Evolutionary conservation across 2,113 vertebrate genomes (phyloP).

Genomic region (Pungitius pungitius): DNA sequence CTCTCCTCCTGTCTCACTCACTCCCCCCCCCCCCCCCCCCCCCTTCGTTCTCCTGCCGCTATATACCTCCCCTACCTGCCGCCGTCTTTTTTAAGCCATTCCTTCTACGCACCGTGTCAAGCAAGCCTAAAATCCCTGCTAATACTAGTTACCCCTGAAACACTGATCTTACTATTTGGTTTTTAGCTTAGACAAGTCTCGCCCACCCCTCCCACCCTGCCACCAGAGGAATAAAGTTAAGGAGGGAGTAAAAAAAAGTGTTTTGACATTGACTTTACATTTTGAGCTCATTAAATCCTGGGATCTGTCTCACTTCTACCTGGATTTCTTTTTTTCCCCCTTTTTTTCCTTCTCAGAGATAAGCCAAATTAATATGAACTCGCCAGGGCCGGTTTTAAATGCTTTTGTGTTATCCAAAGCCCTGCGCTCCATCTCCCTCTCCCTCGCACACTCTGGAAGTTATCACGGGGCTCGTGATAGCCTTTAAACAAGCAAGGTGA

Average conservation of each 20-base stretch:
- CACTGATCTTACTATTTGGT: constrained; percentile 80
- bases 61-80: constrained; percentile 66
- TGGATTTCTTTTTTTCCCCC: constrained; percentile 68
- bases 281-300: constrained; percentile 83
- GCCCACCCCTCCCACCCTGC: constrained; percentile 17
- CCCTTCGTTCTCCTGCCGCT: constrained; percentile 40
- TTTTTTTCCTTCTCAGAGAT: constrained; percentile 74
- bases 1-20: constrained; percentile 51
- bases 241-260: constrained; percentile 48
- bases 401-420: constrained; percentile 83
- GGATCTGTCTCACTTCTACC: constrained; percentile 83
- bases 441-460: constrained; percentile 73
- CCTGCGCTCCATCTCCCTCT: constrained; percentile 74
- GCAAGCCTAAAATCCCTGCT: constrained; percentile 84
- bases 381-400: constrained; percentile 80
- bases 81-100: constrained; percentile 83
- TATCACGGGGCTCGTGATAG: constrained; percentile 84
- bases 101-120: constrained; percentile 79
- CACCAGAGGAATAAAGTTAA: constrained; percentile 60
- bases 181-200: constrained; percentile 20
- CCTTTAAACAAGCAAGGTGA: constrained; percentile 86
- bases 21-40: constrained; percentile 26
- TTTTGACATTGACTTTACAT: constrained; percentile 83
- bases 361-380: constrained; percentile 87
- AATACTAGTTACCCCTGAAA: constrained; percentile 84